These are phyloP conservation scores for Euplagia quadripunctaria DNA, from an alignment of 2,888 invertebrate genomes.

Conservation along the genomic window DNA sequence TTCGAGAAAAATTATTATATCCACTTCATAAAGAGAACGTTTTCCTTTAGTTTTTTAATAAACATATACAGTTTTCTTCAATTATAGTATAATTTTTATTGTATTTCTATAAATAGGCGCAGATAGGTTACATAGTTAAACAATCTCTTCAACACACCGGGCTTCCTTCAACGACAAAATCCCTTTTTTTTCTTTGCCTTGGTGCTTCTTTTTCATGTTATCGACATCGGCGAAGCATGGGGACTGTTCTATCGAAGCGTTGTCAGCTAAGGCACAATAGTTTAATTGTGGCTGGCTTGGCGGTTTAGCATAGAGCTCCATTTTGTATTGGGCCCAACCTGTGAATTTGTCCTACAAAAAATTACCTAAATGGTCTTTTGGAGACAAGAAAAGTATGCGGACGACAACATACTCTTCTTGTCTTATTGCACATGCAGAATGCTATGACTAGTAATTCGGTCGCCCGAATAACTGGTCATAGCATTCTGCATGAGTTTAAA, in stretches of 20 bases:
- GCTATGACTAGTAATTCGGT: not conserved
- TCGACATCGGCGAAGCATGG: not conserved
- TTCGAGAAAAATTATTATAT: constrained; percentile 42
- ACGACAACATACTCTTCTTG: no score
- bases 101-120: not conserved
- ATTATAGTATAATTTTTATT: not conserved
- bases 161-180: constrained; percentile 66
- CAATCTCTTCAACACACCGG: not conserved
- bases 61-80: not conserved
- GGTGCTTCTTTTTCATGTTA: not conserved
- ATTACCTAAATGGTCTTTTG: not conserved
- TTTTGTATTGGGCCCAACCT: not conserved
- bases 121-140: constrained; percentile 26
- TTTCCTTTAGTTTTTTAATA: not conserved
- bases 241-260: not conserved
- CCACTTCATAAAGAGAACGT: not conserved
- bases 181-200: constrained; percentile 71
- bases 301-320: not conserved
- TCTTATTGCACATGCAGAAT: no score
- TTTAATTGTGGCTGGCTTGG: no score
- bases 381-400: not conserved
- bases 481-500: not conserved
- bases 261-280: no score
- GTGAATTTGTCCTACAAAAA: not conserved
- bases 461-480: not conserved